These are phyloP conservation scores for Phrynosoma blainvillii DNA, from an alignment of 2,113 vertebrate species.

Conservation along the genomic window DNA sequence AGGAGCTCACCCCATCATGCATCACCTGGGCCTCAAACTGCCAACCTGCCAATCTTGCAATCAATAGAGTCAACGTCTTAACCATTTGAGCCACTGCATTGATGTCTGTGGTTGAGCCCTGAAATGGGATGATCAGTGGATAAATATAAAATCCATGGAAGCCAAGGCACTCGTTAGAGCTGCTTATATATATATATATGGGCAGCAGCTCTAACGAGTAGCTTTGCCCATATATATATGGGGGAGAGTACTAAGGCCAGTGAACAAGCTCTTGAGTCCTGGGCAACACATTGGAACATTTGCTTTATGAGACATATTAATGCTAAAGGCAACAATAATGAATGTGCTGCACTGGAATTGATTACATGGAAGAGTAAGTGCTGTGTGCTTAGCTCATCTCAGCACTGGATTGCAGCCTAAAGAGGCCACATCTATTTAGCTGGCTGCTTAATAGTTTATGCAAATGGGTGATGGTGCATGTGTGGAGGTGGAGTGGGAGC, in stretches of 20 bases:
- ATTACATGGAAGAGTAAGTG: slow-evolving; percentile 17
- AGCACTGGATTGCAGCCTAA: slow-evolving; percentile 19
- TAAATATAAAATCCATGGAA: slow-evolving; percentile 1
- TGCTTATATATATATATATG: not conserved
- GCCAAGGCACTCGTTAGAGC: not conserved
- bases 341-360: slow-evolving; percentile 13
- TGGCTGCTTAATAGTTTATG: slow-evolving; percentile 34
- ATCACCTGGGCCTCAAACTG: no score
- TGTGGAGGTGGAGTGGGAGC: not conserved
- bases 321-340: slow-evolving; percentile 19
- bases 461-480: slow-evolving; percentile 6
- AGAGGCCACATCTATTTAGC: slow-evolving; percentile 35
- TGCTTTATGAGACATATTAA: slow-evolving; percentile 38
- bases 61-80: no score
- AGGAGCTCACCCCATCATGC: no score
- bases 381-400: slow-evolving; percentile 18
- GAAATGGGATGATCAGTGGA: not conserved
- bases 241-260: not conserved
- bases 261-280: not conserved
- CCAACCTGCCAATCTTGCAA: no score
- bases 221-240: no score
- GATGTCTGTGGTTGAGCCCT: not conserved
- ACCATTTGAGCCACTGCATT: no score
- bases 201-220: no score
- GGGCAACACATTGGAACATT: not conserved